phyloP scores from a whole-genome alignment of 2,888 invertebrate genomes.

The Andrena minutula region DNA sequence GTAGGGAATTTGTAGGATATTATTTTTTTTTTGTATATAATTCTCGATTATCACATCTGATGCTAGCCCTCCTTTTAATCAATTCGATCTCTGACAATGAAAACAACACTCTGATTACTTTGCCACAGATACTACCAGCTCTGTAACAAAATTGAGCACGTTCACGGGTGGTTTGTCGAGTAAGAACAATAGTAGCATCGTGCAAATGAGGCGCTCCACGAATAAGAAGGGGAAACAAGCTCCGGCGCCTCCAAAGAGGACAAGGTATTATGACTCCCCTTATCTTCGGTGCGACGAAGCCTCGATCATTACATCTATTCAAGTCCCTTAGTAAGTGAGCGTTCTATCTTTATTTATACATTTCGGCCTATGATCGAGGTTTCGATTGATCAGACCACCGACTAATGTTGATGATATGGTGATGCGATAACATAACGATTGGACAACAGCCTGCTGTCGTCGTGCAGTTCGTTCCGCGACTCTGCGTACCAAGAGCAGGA shows the following conservation, averaged over 20 bases:
- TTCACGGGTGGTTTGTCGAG: constrained; percentile 87
- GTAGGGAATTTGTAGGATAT: constrained; percentile 21
- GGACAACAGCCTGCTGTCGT: constrained; percentile 90
- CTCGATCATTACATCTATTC: constrained; percentile 33
- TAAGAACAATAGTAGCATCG: constrained; percentile 88
- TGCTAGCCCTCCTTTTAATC: neutral
- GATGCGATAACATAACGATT: constrained; percentile 59
- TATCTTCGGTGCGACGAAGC: constrained; percentile 6
- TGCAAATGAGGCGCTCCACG: constrained; percentile 94
- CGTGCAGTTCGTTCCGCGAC: constrained; percentile 94
- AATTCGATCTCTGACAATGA: neutral
- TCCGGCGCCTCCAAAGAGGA: constrained; percentile 97
- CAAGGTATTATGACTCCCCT: constrained; percentile 89
- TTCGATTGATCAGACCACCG: constrained; percentile 26
- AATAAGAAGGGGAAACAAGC: constrained; percentile 97
- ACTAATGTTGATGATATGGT: constrained; percentile 34
- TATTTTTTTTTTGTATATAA: neutral
- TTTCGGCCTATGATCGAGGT: constrained; percentile 22
- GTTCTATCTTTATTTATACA: neutral
- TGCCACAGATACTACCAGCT: constrained; percentile 84
- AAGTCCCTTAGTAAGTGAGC: constrained; percentile 5
- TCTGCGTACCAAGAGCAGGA: constrained; percentile 91
- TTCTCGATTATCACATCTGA: neutral
- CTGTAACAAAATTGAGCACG: constrained; percentile 88
- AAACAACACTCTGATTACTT: constrained; percentile 8